phyloP scores from a whole-genome alignment of 2,797 vertebrate species.

The Xiphophorus birchmanni region DNA sequence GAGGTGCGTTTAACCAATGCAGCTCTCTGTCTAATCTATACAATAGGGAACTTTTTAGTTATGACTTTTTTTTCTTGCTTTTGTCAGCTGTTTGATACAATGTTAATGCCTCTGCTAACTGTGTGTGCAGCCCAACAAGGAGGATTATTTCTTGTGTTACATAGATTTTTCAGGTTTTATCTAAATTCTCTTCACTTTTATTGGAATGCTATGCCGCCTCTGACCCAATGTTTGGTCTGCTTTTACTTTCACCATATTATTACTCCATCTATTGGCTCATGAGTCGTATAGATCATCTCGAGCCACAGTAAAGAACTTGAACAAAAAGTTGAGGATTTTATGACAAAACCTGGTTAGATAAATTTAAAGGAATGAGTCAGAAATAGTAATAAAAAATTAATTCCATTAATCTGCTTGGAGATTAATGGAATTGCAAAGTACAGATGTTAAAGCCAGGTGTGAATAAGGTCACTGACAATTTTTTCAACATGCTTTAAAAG shows the following conservation, averaged over 20 bases:
- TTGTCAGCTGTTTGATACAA: conserved; percentile 3
- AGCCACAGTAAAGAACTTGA: not conserved
- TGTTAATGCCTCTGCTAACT: not conserved
- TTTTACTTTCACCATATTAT: not conserved
- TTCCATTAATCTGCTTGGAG: not conserved
- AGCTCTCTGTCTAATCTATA: conserved; percentile 34
- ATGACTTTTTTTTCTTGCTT: not conserved
- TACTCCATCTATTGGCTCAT: not conserved
- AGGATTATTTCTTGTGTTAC: not conserved
- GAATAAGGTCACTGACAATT: not conserved
- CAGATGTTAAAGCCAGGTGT: not conserved
- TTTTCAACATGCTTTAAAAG: not conserved
- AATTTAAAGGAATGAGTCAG: not conserved
- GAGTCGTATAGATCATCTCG: not conserved
- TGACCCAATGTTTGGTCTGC: no score
- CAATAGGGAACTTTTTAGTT: not conserved
- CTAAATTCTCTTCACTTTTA: not conserved
- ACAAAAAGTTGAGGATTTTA: not conserved
- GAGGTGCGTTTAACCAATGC: conserved; percentile 62
- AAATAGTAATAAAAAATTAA: not conserved
- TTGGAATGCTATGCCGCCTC: not conserved
- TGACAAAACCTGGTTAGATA: not conserved
- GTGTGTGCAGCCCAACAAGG: not conserved
- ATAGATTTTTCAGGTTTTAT: not conserved
- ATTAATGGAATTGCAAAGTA: not conserved